Evolutionary conservation across 2,888 invertebrate species (phyloP).

Genomic region (Scaptomyza cyrtandrae): DNA sequence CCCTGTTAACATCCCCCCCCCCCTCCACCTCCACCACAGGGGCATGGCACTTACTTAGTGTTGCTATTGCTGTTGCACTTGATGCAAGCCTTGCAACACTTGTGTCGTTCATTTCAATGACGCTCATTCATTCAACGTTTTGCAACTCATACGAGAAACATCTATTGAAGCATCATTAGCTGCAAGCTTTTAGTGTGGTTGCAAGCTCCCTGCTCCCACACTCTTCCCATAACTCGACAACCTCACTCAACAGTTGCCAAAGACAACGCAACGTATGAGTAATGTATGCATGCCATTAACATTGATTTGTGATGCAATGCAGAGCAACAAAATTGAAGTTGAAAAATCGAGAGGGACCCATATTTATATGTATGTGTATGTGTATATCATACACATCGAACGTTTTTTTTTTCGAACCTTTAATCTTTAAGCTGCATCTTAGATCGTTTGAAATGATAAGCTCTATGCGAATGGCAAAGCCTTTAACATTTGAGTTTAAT

Average conservation of each 20-base stretch:
- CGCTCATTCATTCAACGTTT: conserved; percentile 75
- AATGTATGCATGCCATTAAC: conserved; percentile 72
- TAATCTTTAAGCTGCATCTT: conserved; percentile 22
- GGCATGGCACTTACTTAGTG: conserved; percentile 57
- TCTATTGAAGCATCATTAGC: conserved; percentile 77
- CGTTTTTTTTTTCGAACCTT: no score
- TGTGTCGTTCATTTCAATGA: conserved; percentile 70
- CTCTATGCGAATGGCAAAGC: background rate
- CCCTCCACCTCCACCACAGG: no score
- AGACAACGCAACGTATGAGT: conserved; percentile 68
- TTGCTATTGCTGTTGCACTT: conserved; percentile 31
- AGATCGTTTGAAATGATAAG: conserved; percentile 15
- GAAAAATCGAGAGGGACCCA: background rate
- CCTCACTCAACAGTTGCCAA: conserved; percentile 18
- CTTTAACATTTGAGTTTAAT: background rate
- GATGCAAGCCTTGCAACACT: conserved; percentile 46
- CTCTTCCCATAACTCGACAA: background rate
- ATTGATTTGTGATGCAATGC: conserved; percentile 64
- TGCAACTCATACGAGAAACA: conserved; percentile 70
- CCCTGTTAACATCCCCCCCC: background rate
- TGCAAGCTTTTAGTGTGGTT: conserved; percentile 61
- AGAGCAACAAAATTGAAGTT: background rate
- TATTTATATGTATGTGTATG: no score
- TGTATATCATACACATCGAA: conserved; percentile 6
- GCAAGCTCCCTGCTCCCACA: background rate